Evolutionary conservation across 2,113 vertebrate genomes (phyloP).

Genomic region (Accipiter cooperii): DNA sequence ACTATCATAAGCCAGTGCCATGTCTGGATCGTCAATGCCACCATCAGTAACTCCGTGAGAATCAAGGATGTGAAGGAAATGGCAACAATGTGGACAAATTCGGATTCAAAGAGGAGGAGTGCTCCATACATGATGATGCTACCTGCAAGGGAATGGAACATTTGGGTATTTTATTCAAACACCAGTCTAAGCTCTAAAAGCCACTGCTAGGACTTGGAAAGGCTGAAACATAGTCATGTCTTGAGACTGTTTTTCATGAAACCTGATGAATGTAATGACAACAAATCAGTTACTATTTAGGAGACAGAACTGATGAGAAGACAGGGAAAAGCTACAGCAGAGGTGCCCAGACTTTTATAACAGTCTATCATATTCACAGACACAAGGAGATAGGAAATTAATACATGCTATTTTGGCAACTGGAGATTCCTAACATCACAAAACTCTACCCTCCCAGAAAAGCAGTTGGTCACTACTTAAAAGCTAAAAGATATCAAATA

Average conservation of each 20-base stretch:
- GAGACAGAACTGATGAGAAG: slow-evolving; percentile 41
- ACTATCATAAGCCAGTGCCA: slow-evolving; percentile 99
- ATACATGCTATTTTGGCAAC: not conserved
- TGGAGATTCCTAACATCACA: not conserved
- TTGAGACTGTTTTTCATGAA: slow-evolving; percentile 1
- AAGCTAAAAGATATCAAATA: not conserved
- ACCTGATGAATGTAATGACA: not conserved
- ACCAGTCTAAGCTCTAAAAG: not conserved
- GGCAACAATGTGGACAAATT: slow-evolving; percentile 96
- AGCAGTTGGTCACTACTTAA: not conserved
- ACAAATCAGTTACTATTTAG: slow-evolving; percentile 45
- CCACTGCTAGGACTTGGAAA: slow-evolving; percentile 2
- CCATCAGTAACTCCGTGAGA: slow-evolving; percentile 96
- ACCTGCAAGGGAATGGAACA: slow-evolving; percentile 69
- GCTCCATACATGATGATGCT: slow-evolving; percentile 99
- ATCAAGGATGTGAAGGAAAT: slow-evolving; percentile 97
- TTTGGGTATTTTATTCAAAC: not conserved
- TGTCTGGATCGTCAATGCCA: slow-evolving; percentile 92
- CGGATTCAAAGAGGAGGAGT: slow-evolving; percentile 92
- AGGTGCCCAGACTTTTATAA: not conserved
- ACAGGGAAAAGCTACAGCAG: slow-evolving; percentile 34
- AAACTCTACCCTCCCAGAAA: slow-evolving; percentile 28
- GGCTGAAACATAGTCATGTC: not conserved
- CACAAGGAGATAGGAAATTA: slow-evolving; percentile 37
- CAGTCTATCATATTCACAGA: not conserved